Evolutionary conservation across 1,140 invertebrate genomes (phyloP).

Genomic region (Eupristina koningsbergeri): DNA sequence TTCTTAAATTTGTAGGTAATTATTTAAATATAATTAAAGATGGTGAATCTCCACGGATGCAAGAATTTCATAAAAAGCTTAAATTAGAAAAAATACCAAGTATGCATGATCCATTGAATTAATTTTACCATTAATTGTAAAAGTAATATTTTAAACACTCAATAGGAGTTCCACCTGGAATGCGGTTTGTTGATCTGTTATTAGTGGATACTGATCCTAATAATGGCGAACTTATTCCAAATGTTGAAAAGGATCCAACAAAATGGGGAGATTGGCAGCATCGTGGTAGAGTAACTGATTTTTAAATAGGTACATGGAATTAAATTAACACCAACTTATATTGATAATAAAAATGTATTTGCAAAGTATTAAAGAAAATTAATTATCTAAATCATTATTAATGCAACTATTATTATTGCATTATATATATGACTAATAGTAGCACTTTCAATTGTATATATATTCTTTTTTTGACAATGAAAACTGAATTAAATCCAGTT

Average conservation of each 20-base stretch:
- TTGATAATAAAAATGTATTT: slow-evolving; percentile 58
- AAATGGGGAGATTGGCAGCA: slow-evolving; percentile 68
- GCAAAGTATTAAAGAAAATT: slow-evolving; percentile 56
- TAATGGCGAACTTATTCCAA: slow-evolving; percentile 59
- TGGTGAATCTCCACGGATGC: slow-evolving; percentile 60
- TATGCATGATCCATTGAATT: slow-evolving; percentile 48
- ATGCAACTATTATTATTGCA: slow-evolving; percentile 28
- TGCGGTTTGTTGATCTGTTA: slow-evolving; percentile 58
- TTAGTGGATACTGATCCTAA: slow-evolving; percentile 60
- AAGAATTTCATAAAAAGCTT: slow-evolving; percentile 62
- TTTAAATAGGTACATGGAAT: slow-evolving; percentile 53
- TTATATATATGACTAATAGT: slow-evolving; percentile 39
- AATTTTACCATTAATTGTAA: neutral
- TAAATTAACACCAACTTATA: slow-evolving; percentile 32
- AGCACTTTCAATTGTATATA: slow-evolving; percentile 42
- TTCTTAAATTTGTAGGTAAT: neutral
- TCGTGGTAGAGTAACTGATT: slow-evolving; percentile 63
- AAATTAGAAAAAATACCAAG: slow-evolving; percentile 58
- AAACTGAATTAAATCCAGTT: slow-evolving; percentile 31
- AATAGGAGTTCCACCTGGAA: slow-evolving; percentile 52
- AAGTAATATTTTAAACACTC: slow-evolving; percentile 19
- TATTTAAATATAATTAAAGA: neutral
- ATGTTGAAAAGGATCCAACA: slow-evolving; percentile 63
- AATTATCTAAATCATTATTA: slow-evolving; percentile 42
- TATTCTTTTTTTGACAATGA: slow-evolving; percentile 26